A percentile compares a stretch with the other conserved stretches of the same genome.
These are phyloP conservation scores for Rhinopomastus cyanomelas DNA, from an alignment of 2,113 vertebrate species.

Conservation along the genomic window DNA sequence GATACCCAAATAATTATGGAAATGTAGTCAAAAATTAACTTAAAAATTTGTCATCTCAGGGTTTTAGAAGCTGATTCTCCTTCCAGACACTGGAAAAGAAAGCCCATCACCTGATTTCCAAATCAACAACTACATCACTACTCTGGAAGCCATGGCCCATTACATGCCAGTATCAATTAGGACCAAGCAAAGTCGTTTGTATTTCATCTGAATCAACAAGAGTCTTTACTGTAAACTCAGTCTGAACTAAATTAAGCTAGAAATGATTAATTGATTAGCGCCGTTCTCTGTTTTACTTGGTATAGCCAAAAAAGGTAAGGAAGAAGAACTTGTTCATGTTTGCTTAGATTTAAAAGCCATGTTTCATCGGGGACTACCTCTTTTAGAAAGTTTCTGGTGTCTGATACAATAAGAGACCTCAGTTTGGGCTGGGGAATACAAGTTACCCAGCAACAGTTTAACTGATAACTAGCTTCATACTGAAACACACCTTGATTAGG, in stretches of 20 bases:
- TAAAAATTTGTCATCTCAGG: neutral
- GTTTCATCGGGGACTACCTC: neutral
- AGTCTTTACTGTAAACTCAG: neutral
- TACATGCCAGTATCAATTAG: neutral
- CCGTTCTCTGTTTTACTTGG: neutral
- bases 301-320: neutral
- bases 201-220: neutral
- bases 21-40: neutral
- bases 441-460: rapidly evolving
- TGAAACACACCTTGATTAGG: neutral
- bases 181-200: neutral
- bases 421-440: neutral
- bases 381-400: neutral
- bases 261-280: neutral
- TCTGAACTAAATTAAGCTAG: neutral
- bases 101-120: neutral
- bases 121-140: neutral
- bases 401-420: neutral
- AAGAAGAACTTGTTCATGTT: neutral
- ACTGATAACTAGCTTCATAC: neutral
- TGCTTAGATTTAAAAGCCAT: neutral
- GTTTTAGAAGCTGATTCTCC: neutral
- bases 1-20: neutral
- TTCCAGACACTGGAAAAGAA: neutral
- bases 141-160: neutral